Percentiles rank a stretch among this genome's conserved stretches.
Evolutionary conservation across 2,888 invertebrate species (phyloP).

Genomic region (Mythimna albipuncta): DNA sequence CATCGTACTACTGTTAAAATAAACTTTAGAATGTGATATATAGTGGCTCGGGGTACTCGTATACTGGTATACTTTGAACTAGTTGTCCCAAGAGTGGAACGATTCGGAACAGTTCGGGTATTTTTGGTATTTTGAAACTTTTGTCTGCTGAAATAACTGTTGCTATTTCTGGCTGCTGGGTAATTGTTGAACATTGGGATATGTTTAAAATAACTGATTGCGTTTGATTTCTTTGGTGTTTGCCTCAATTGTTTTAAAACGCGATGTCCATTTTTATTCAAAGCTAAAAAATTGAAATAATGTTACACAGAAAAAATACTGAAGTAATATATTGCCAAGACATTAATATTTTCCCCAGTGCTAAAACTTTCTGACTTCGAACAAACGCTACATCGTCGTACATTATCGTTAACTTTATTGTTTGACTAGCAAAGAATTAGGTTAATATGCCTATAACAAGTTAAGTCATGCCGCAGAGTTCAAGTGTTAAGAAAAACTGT

Average conservation of each 20-base stretch:
- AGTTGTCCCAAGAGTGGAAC: slow-evolving; percentile 26
- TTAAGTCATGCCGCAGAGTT: slow-evolving; percentile 20
- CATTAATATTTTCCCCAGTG: no score
- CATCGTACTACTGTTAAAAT: slow-evolving; percentile 54
- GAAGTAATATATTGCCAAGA: no score
- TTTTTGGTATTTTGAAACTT: slow-evolving; percentile 1
- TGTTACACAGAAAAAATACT: no score
- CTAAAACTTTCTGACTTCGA: slow-evolving; percentile 8
- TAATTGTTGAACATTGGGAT: slow-evolving; percentile 13
- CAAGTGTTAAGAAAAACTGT: slow-evolving; percentile 33
- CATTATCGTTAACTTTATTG: slow-evolving; percentile 27
- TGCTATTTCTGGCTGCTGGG: not conserved
- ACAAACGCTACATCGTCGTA: slow-evolving; percentile 13
- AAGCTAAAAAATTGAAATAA: no score
- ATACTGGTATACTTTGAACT: slow-evolving; percentile 12
- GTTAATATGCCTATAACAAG: slow-evolving; percentile 53
- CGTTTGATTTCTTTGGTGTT: no score
- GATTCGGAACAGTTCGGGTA: not conserved
- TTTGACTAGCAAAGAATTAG: slow-evolving; percentile 44
- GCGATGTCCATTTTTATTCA: no score
- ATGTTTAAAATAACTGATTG: not conserved
- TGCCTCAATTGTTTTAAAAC: no score
- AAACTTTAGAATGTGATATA: slow-evolving; percentile 52
- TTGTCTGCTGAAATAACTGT: slow-evolving; percentile 20
- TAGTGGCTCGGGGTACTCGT: slow-evolving; percentile 25